These are phyloP conservation scores for Fragum fragum DNA, from an alignment of 2,888 invertebrate genomes.

Conservation along the genomic window DNA sequence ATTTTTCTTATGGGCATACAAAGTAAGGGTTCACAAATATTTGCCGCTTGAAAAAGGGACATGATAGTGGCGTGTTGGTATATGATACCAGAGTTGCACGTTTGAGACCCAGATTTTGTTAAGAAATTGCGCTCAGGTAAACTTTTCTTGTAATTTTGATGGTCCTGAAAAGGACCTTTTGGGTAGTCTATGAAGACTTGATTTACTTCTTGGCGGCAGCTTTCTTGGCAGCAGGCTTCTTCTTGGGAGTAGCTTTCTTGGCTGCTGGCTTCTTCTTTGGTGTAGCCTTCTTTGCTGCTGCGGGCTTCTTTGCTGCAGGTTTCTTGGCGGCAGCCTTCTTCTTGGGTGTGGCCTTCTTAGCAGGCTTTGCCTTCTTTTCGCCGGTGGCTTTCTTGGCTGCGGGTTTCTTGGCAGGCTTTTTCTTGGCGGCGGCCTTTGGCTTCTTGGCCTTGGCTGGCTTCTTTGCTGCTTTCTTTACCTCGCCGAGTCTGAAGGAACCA, in stretches of 20 bases:
- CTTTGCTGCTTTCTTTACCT: constrained; percentile 46
- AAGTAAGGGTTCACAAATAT: too few species aligned
- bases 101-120: too few species aligned
- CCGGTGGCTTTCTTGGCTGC: constrained; percentile 42
- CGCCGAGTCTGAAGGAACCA: constrained; percentile 81
- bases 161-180: too few species aligned
- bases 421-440: constrained; percentile 44
- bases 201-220: constrained; percentile 68
- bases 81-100: too few species aligned
- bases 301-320: constrained; percentile 56
- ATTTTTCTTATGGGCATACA: too few species aligned
- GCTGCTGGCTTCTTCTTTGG: constrained; percentile 57
- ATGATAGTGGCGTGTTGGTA: too few species aligned
- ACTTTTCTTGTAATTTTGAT: too few species aligned
- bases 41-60: too few species aligned
- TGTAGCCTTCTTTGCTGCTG: constrained; percentile 53
- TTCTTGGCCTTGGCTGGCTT: constrained; percentile 61
- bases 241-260: constrained; percentile 42
- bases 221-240: constrained; percentile 58
- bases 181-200: too few species aligned
- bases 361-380: constrained; percentile 63
- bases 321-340: constrained; percentile 60
- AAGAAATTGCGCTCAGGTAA: too few species aligned
- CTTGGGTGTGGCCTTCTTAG: constrained; percentile 62
- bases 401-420: constrained; percentile 12